Evolutionary conservation across 1,140 invertebrate genomes (phyloP).

Genomic region (Lysiphlebus fabarum): DNA sequence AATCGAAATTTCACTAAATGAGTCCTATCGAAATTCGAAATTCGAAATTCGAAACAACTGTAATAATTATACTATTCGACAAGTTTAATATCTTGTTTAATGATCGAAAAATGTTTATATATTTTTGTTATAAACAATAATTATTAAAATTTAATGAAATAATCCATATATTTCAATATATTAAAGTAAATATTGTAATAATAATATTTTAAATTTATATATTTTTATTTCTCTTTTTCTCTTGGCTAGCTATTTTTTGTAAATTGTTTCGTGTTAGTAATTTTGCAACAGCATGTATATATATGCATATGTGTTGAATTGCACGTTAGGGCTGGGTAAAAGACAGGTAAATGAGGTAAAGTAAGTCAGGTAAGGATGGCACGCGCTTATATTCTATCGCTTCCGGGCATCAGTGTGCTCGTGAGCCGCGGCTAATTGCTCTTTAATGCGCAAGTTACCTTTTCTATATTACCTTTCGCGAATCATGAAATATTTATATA

Average conservation of each 20-base stretch:
- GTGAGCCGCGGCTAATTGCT: slow-evolving; percentile 53
- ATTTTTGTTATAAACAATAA: too few species aligned
- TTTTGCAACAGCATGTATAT: background rate
- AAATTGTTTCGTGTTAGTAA: too few species aligned
- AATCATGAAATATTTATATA: slow-evolving; percentile 23
- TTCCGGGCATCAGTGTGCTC: slow-evolving; percentile 53
- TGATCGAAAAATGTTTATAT: too few species aligned
- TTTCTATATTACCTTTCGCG: slow-evolving; percentile 37
- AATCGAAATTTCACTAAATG: slow-evolving; percentile 49
- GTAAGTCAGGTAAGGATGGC: slow-evolving; percentile 46
- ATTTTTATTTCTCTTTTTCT: too few species aligned
- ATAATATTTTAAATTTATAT: too few species aligned
- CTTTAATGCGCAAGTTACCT: slow-evolving; percentile 50
- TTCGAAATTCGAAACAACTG: too few species aligned
- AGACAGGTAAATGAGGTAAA: slow-evolving; percentile 21
- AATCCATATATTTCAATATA: too few species aligned
- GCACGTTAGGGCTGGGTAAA: slow-evolving; percentile 17
- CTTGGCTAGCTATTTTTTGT: too few species aligned
- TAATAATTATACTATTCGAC: slow-evolving; percentile 47
- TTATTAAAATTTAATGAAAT: too few species aligned
- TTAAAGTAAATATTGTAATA: too few species aligned
- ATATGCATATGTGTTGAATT: background rate
- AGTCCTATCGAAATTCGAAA: slow-evolving; percentile 44
- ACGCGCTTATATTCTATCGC: slow-evolving; percentile 51
- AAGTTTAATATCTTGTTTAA: too few species aligned